A percentile compares a stretch with the other conserved stretches of the same genome.
These are phyloP conservation scores for Diabrotica virgifera DNA, from an alignment of 1,140 invertebrate genomes.

Conservation along the genomic window DNA sequence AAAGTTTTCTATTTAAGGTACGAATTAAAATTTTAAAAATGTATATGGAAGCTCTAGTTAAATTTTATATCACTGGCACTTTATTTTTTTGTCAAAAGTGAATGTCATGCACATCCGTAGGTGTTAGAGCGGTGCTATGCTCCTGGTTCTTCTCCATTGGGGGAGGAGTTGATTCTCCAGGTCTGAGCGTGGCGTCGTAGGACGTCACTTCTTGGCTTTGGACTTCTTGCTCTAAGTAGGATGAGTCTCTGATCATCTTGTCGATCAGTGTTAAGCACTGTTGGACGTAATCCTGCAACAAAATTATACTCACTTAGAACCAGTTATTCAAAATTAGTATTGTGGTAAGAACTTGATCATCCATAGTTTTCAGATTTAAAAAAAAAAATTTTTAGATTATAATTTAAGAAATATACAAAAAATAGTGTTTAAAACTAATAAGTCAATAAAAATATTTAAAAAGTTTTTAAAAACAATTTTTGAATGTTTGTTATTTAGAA, in stretches of 20 bases:
- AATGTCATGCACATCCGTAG: slow-evolving; percentile 74
- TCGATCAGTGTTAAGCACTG: slow-evolving; percentile 35
- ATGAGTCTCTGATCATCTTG: slow-evolving; percentile 41
- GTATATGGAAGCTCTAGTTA: slow-evolving; percentile 20
- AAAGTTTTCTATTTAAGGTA: slow-evolving; percentile 18
- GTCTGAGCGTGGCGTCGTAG: slow-evolving; percentile 49
- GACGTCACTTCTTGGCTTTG: slow-evolving; percentile 16
- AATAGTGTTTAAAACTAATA: too few relatives aligned
- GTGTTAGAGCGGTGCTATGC: slow-evolving; percentile 71
- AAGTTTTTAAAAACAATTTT: too few relatives aligned
- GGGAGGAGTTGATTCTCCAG: slow-evolving; percentile 64
- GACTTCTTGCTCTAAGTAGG: slow-evolving; percentile 29
- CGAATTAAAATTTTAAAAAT: slow-evolving; percentile 11
- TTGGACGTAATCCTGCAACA: slow-evolving; percentile 35
- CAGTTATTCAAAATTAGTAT: too few relatives aligned
- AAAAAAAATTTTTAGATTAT: too few relatives aligned
- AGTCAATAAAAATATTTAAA: too few relatives aligned
- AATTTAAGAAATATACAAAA: too few relatives aligned
- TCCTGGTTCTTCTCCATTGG: slow-evolving; percentile 57
- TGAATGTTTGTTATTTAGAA: too few relatives aligned
- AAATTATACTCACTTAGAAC: slow-evolving; percentile 5
- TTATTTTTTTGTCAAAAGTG: slow-evolving; percentile 56
- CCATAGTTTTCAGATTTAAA: too few relatives aligned
- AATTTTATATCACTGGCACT: slow-evolving; percentile 16
- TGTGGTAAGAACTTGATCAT: too few relatives aligned